These are phyloP conservation scores for Zaprionus africanus DNA, from an alignment of 1,140 invertebrate genomes.

Conservation along the genomic window DNA sequence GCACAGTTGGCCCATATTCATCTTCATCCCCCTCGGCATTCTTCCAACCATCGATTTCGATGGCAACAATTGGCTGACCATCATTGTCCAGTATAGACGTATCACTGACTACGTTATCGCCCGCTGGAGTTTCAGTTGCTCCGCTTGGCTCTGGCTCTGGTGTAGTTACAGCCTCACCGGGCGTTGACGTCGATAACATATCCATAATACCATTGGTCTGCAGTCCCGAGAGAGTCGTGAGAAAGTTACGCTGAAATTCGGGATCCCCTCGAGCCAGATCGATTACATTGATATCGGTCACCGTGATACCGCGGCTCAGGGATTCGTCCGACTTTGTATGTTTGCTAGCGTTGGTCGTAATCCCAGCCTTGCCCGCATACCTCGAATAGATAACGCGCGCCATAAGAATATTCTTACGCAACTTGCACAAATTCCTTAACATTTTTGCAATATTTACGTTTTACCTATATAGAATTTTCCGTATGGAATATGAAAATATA, in stretches of 20 bases:
- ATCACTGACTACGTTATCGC: neutral
- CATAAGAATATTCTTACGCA: slow-evolving; percentile 47
- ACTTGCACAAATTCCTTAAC: slow-evolving; percentile 45
- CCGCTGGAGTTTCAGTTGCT: neutral
- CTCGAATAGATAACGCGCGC: slow-evolving; percentile 25
- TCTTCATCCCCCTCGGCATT: slow-evolving; percentile 21
- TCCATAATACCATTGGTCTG: neutral
- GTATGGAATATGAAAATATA: neutral
- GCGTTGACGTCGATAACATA: neutral
- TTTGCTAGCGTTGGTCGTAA: slow-evolving; percentile 13
- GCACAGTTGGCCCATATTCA: slow-evolving; percentile 50
- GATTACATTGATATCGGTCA: slow-evolving; percentile 52
- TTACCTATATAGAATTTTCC: neutral
- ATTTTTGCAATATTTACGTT: slow-evolving; percentile 21
- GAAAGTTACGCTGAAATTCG: slow-evolving; percentile 64
- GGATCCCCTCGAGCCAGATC: slow-evolving; percentile 54
- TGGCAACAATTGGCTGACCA: slow-evolving; percentile 53
- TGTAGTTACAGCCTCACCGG: neutral
- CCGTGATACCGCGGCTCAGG: slow-evolving; percentile 2
- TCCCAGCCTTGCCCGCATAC: slow-evolving; percentile 10
- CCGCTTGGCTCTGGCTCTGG: neutral
- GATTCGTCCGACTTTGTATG: neutral
- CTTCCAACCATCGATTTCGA: slow-evolving; percentile 72
- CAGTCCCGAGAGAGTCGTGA: slow-evolving; percentile 22
- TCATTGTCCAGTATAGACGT: slow-evolving; percentile 30